Conservation (phyloP, 1,140 invertebrate genomes). For the Tetragonula clypearis region DNA sequence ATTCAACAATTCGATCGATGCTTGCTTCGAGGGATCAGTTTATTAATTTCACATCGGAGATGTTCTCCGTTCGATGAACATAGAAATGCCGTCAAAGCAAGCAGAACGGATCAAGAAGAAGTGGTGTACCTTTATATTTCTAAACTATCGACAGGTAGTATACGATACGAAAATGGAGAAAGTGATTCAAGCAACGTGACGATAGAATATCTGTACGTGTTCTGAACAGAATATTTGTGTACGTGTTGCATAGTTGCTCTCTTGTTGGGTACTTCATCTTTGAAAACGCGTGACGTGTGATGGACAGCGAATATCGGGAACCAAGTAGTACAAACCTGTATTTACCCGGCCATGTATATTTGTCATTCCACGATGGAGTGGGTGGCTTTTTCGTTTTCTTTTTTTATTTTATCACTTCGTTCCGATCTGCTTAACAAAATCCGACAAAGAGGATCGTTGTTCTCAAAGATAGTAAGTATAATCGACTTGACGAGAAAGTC, state of each 20-base stretch:
- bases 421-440: no score
- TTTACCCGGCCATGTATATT: no score
- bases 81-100: not conserved
- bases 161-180: not conserved
- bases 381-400: not conserved
- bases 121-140: not conserved
- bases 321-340: not conserved
- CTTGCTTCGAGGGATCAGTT: no score
- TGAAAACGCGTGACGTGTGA: not conserved
- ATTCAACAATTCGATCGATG: no score
- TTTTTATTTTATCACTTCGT: no score
- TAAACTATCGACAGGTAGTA: not conserved
- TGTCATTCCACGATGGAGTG: not conserved
- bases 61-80: not conserved
- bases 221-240: not conserved
- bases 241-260: conserved; percentile 1
- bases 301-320: conserved; percentile 6
- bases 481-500: no score
- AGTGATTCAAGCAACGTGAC: not conserved
- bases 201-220: not conserved
- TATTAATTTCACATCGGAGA: no score
- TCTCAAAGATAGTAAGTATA: no score
- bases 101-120: not conserved
- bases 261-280: conserved; percentile 7
- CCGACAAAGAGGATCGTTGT: no score